Percentiles rank a stretch among this genome's conserved stretches.
Evolutionary conservation across 2,113 vertebrate species (phyloP).

Genomic region (Agelaius phoeniceus): DNA sequence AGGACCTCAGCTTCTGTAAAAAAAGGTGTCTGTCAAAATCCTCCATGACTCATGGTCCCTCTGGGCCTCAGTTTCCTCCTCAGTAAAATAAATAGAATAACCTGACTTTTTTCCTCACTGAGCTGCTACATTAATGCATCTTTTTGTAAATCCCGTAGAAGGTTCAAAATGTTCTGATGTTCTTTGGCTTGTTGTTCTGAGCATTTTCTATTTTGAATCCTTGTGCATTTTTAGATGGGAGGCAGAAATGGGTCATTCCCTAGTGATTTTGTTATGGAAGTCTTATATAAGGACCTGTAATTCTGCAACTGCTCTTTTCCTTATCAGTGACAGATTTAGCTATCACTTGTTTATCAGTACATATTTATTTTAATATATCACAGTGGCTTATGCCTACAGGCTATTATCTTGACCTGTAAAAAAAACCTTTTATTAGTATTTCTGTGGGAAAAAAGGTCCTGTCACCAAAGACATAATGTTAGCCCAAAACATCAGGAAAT

Average conservation of each 20-base stretch:
- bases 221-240: constrained; percentile 16
- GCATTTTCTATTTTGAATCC: constrained; percentile 28
- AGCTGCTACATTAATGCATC: not conserved
- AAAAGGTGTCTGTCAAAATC: not conserved
- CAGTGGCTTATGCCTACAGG: not conserved
- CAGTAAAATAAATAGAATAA: not conserved
- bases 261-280: not conserved
- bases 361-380: not conserved
- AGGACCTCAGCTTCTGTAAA: not conserved
- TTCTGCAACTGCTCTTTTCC: not conserved
- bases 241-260: constrained; percentile 33
- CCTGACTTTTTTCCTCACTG: not conserved
- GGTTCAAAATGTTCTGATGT: constrained; percentile 8
- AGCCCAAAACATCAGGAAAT: not conserved
- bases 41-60: not conserved
- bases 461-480: not conserved
- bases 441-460: not conserved
- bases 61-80: constrained; percentile 3
- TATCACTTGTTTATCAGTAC: not conserved
- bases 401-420: not conserved
- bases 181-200: not conserved
- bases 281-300: not conserved
- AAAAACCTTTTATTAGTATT: not conserved
- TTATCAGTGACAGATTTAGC: not conserved
- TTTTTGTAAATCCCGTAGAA: not conserved